A percentile compares a stretch with the other conserved stretches of the same genome.
phyloP scores from a whole-genome alignment of 1,140 invertebrate genomes.

The Littorina saxatilis region DNA sequence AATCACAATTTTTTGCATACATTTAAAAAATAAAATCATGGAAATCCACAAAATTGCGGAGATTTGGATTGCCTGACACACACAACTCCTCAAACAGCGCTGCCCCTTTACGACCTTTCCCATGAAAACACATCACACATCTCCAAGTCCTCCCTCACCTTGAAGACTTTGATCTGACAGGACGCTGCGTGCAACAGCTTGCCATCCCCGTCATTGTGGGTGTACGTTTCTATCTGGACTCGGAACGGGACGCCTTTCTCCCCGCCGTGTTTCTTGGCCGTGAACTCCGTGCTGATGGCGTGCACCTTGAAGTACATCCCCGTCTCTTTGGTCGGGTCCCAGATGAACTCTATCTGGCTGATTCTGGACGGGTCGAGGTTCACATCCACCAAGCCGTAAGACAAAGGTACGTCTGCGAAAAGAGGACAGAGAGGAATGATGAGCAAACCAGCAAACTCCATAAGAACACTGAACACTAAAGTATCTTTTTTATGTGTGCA shows the following conservation, averaged over 20 bases:
- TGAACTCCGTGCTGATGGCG: constrained; percentile 98
- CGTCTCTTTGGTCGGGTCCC: constrained; percentile 97
- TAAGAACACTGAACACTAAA: too few species aligned
- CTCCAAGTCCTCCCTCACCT: too few species aligned
- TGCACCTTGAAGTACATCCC: constrained; percentile 86
- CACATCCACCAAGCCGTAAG: constrained; percentile 92
- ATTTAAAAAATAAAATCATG: too few species aligned
- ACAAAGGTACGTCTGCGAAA: constrained; percentile 88
- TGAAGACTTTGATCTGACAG: constrained; percentile 94
- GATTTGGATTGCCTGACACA: too few species aligned
- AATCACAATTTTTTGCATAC: too few species aligned
- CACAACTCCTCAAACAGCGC: too few species aligned
- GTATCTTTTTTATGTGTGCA: too few species aligned
- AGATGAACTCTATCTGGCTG: constrained; percentile 92
- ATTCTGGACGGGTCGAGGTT: constrained; percentile 84
- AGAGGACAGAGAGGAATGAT: neutral
- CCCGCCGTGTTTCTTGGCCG: constrained; percentile 97
- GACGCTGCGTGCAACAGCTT: constrained; percentile 90
- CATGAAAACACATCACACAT: too few species aligned
- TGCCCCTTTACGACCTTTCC: too few species aligned
- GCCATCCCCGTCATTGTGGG: constrained; percentile 76
- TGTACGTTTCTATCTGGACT: constrained; percentile 86
- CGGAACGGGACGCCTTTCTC: constrained; percentile 98
- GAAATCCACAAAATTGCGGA: too few species aligned
- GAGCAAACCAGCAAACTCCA: too few species aligned